These are phyloP conservation scores for Caranx ignobilis DNA, from an alignment of 2,113 vertebrate species.

Conservation along the genomic window DNA sequence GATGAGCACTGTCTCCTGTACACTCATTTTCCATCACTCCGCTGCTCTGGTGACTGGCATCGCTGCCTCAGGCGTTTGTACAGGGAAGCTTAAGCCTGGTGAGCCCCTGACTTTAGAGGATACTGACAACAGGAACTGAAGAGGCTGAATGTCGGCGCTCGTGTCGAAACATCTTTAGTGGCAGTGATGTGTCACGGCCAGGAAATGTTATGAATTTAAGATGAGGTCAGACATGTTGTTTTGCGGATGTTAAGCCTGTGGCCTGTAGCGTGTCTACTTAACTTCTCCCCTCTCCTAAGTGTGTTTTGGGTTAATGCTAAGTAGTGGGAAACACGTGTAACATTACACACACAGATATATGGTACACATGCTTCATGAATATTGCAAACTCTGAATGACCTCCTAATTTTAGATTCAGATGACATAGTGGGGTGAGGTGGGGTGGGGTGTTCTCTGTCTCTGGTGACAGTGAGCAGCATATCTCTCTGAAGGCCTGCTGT, in stretches of 20 bases:
- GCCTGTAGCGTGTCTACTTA: not conserved
- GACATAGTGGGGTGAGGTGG: slow-evolving; percentile 28
- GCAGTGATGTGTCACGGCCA: not conserved
- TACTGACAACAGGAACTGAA: not conserved
- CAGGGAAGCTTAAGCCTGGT: not conserved
- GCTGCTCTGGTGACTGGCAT: not conserved
- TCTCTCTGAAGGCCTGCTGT: slow-evolving; percentile 31
- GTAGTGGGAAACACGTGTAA: slow-evolving; percentile 61
- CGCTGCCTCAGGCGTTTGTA: not conserved
- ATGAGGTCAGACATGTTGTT: not conserved
- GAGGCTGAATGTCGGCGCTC: no score
- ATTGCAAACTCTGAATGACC: slow-evolving; percentile 62
- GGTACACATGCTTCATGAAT: slow-evolving; percentile 61
- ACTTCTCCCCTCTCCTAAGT: slow-evolving; percentile 21
- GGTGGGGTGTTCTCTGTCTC: slow-evolving; percentile 42
- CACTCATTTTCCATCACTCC: slow-evolving; percentile 39
- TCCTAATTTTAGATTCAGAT: slow-evolving; percentile 61
- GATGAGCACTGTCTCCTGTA: slow-evolving; percentile 35
- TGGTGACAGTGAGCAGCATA: slow-evolving; percentile 39
- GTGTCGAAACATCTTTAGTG: not conserved
- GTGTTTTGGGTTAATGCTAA: slow-evolving; percentile 52
- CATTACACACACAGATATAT: slow-evolving; percentile 49
- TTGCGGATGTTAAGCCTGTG: not conserved
- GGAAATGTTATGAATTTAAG: not conserved
- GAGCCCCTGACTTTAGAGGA: not conserved